A percentile compares a stretch with the other conserved stretches of the same genome.
These are phyloP conservation scores for Peucedramus taeniatus DNA, from an alignment of 2,113 vertebrate species.

Conservation along the genomic window DNA sequence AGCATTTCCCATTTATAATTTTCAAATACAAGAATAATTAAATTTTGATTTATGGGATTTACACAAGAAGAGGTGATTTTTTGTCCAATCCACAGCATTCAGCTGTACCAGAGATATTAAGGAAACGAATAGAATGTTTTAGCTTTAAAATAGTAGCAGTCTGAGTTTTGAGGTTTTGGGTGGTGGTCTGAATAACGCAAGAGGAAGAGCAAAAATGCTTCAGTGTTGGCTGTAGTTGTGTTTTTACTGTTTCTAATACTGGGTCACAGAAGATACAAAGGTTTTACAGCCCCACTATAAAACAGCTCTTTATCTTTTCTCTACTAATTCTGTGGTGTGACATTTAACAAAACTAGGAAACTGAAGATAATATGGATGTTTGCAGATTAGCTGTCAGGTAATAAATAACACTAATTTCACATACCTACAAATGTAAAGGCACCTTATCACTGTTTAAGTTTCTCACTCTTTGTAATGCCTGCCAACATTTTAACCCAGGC, in stretches of 20 bases:
- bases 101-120: background rate
- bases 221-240: background rate
- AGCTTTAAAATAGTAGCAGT: background rate
- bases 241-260: slow-evolving; percentile 56
- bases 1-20: background rate
- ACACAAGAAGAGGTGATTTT: background rate
- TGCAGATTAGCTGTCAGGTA: slow-evolving; percentile 73
- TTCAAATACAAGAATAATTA: background rate
- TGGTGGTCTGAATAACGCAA: background rate
- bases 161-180: background rate
- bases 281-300: slow-evolving; percentile 74
- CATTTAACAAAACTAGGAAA: slow-evolving; percentile 77
- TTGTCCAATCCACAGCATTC: background rate
- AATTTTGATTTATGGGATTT: background rate
- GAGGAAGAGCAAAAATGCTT: slow-evolving; percentile 2
- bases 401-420: slow-evolving; percentile 80
- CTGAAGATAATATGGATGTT: slow-evolving; percentile 73
- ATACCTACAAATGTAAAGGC: slow-evolving; percentile 73
- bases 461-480: slow-evolving; percentile 71
- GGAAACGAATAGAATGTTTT: background rate
- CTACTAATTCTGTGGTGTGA: slow-evolving; percentile 67
- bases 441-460: slow-evolving; percentile 74
- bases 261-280: slow-evolving; percentile 65
- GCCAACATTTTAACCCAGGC: slow-evolving; percentile 74
- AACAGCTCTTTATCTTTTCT: slow-evolving; percentile 73